These are phyloP conservation scores for Ciconia boyciana DNA, from an alignment of 2,113 vertebrate species.

Conservation along the genomic window DNA sequence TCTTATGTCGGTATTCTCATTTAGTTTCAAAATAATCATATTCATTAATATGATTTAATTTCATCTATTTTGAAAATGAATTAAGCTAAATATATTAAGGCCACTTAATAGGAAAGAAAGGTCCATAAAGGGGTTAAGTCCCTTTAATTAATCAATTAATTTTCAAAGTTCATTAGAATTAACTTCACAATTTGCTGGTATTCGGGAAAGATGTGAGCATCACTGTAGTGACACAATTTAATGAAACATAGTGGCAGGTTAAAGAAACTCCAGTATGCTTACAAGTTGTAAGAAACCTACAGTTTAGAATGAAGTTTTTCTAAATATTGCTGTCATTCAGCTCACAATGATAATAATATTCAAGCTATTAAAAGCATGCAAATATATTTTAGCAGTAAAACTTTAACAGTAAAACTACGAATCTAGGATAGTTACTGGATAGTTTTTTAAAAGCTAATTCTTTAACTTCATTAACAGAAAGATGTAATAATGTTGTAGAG, in stretches of 20 bases:
- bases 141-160: neutral
- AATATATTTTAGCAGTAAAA: neutral
- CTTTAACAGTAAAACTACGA: neutral
- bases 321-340: neutral
- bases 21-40: neutral
- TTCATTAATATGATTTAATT: neutral
- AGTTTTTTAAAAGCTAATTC: neutral
- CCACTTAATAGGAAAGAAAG: neutral
- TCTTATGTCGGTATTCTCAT: neutral
- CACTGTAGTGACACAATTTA: neutral
- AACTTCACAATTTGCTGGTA: neutral
- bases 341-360: neutral
- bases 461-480: neutral
- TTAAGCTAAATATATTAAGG: neutral
- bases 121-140: neutral
- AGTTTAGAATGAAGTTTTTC: neutral
- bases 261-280: neutral
- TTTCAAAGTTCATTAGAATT: neutral
- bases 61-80: neutral
- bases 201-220: neutral
- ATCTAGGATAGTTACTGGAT: neutral
- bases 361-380: neutral
- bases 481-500: neutral
- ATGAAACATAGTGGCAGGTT: neutral
- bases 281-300: neutral